phyloP scores from a whole-genome alignment of 2,113 vertebrate genomes.

The Hylia prasina region DNA sequence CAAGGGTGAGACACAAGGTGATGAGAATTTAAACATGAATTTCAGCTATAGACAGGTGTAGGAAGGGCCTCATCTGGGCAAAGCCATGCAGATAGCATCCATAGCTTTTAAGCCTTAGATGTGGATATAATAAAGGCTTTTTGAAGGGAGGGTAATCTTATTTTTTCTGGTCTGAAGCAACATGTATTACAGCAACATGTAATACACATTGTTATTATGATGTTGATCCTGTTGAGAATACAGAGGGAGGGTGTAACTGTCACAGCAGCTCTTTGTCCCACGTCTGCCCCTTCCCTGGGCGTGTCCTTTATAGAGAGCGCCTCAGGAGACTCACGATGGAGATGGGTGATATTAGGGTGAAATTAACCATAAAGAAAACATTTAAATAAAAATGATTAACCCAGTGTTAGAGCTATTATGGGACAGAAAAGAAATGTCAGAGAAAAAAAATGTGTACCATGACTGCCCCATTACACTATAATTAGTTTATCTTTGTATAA shows the following conservation, averaged over 20 bases:
- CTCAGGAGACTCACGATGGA: slow-evolving; percentile 23
- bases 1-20: background rate
- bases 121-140: background rate
- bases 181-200: background rate
- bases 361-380: slow-evolving; percentile 66
- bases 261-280: background rate
- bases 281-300: background rate
- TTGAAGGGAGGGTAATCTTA: background rate
- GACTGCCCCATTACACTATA: slow-evolving; percentile 58
- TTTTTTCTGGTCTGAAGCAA: background rate
- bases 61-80: background rate
- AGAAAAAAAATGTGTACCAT: slow-evolving; percentile 52
- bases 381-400: slow-evolving; percentile 62
- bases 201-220: background rate
- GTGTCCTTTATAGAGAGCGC: background rate
- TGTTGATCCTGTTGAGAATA: background rate
- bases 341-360: slow-evolving; percentile 15
- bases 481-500: slow-evolving; percentile 66
- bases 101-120: background rate
- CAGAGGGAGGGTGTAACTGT: background rate
- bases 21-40: background rate
- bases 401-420: slow-evolving; percentile 57
- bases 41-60: background rate
- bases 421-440: slow-evolving; percentile 61
- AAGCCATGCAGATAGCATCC: background rate